These are phyloP conservation scores for Agrochola lota DNA, from an alignment of 2,888 invertebrate genomes.

Conservation along the genomic window DNA sequence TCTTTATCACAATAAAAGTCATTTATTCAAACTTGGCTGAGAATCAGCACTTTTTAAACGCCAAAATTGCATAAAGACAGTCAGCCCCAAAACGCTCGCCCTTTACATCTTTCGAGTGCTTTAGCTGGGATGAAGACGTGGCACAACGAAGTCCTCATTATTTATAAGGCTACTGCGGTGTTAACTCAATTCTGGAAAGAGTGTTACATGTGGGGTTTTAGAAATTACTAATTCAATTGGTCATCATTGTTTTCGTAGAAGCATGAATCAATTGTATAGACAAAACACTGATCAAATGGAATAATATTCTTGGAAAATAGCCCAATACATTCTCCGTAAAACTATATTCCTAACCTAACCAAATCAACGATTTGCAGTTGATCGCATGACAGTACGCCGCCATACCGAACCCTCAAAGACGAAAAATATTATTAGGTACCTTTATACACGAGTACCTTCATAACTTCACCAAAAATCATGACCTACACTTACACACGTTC, in stretches of 20 bases:
- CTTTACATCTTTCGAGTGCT: not conserved
- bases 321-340: not conserved
- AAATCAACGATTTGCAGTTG: not conserved
- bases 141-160: not conserved
- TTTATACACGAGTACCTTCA: not conserved
- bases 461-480: slow-evolving; percentile 22
- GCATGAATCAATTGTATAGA: not conserved
- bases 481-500: slow-evolving; percentile 45
- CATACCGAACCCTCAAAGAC: not conserved
- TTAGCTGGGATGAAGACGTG: not conserved
- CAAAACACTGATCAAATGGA: not conserved
- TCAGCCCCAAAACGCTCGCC: not conserved
- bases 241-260: not conserved
- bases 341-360: not conserved
- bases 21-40: not conserved
- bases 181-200: not conserved
- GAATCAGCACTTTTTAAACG: not conserved
- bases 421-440: slow-evolving; percentile 15
- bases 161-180: too few relatives aligned
- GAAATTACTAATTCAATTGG: not conserved
- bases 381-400: not conserved
- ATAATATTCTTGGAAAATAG: not conserved
- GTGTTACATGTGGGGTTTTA: not conserved
- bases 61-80: too few relatives aligned
- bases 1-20: not conserved